Base-by-base conservation (phyloP, 2,888 invertebrate genomes). In the Pyrocoelia pectoralis region DNA sequence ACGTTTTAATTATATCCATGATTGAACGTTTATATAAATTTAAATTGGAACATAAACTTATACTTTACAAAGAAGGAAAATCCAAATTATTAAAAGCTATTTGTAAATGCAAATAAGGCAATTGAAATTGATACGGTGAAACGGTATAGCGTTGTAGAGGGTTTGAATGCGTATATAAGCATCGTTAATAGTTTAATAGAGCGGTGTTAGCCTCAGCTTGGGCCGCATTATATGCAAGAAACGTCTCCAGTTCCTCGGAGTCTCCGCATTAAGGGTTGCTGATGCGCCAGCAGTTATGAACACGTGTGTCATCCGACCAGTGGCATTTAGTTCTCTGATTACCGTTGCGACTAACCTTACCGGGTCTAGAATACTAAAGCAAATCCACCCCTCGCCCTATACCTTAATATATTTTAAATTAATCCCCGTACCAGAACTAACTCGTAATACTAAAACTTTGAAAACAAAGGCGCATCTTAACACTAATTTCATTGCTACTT, bases 251-350 rank as follows among this genome's bases (percentile, higher is more conserved):
- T 69, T 72, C 70, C 66, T 69, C 64, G 52, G 72, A 73, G 73
- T 70, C 70, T 68, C 68, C 71, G 69, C 70, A 71, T 71, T 72
- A 70, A 68, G 67, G 72, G 74, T 71, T 71, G 72, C 73, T 72
- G 73, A 72, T 72, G 71, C 68, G 71, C 68, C 68, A 70, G 74
- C 73, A 74, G 77, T 76, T 77, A 77, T 76, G 74, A 76, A 73
- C 77, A 77, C 77, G 77, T 76, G 76, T 75, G 75, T 72, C 70
- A 70, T 69, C 68, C 68, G 71, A 72, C 72, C 70, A 67, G 46
- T 65, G 70, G 70, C 72, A 75, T 77, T 76, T 76, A 75, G 75
- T 74, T 76, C 74, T 75, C 74, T 76, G 77, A 76, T 76, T 76
- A 76, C 75, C 73, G 70, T 69, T 70, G 57, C 65, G 73, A 72